Base-by-base conservation (phyloP, 2,888 invertebrate species). In the Oxyscelio sp. region DNA sequence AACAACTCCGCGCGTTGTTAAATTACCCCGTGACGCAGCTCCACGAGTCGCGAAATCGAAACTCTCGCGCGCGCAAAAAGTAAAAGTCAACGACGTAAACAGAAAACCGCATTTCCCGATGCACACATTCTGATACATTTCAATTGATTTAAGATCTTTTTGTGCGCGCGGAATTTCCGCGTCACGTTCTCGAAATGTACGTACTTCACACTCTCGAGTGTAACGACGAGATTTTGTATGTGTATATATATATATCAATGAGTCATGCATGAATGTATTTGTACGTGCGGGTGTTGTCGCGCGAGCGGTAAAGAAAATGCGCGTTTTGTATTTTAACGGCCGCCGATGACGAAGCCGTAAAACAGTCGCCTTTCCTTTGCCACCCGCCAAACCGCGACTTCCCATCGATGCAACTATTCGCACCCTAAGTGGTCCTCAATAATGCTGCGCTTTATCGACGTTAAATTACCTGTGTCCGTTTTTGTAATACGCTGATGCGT, bases 391-490 rank as follows among this genome's bases (percentile, higher is more conserved):
- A 17, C 45, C 63, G 63, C 63, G 63, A 63, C 63, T 63, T 63
- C 52, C 66, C 66, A 40, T 31, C 66, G 52, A 66, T 40, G 68
- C 43, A 43, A 56, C 56, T 56, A 40, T 50, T 68, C 54, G 52
- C 56, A 43, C 65, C 34, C 9, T 27, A 65, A 54, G 56, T 63
- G 63, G 79, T 54, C 70, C 31, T 50, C 65, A 50, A 65, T 65
- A 65, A 65, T 48, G 65, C 52, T 43, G 58, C 58, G 24, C 75
- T 34, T 75, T 54, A 63, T 75, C 52, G 65, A 48, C 75, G 54
- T 56, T 27, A 27, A 21, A 59, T 59, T 61, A 61, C 38, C 27
- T 68, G n/a, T 50, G 50, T 34, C 61, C n/a, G 58, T 77, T 68
- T 77, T 40, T 38, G 66, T 17, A 31, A 34, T 8, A 31, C 34